Conservation (phyloP, 2,113 vertebrate species). For the Labeo rohita region DNA sequence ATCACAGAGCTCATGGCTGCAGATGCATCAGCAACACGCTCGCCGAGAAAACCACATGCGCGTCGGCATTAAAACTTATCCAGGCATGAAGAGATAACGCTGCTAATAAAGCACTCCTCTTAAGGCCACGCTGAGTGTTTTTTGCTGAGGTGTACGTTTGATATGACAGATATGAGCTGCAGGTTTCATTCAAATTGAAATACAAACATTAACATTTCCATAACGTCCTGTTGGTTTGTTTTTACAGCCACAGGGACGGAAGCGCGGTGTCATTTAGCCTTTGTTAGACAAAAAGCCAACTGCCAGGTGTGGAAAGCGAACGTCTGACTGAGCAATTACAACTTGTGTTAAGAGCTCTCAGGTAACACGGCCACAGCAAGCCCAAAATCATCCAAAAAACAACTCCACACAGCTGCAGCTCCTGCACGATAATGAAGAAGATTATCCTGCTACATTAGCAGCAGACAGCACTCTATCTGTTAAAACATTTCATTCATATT, state of each 20-base stretch:
- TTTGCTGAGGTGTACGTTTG: constrained; percentile 1
- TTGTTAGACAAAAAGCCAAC: constrained; percentile 12
- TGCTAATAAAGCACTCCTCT: neutral
- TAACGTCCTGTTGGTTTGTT: constrained; percentile 34
- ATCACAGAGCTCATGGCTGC: neutral
- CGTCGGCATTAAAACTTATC: constrained; percentile 40
- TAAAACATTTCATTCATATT: too few relatives aligned
- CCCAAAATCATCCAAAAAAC: constrained; percentile 19
- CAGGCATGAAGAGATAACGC: neutral
- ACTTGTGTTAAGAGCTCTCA: neutral
- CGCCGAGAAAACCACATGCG: constrained; percentile 12
- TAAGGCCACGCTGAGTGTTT: neutral
- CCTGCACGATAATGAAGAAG: constrained; percentile 57
- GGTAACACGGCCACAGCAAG: constrained; percentile 56
- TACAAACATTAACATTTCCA: constrained; percentile 39
- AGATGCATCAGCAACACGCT: constrained; percentile 20
- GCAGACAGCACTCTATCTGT: too few relatives aligned
- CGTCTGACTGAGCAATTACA: constrained; percentile 36
- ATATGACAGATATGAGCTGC: constrained; percentile 14
- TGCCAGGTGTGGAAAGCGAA: constrained; percentile 61
- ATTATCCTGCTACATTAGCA: constrained; percentile 58
- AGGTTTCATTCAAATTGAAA: constrained; percentile 44
- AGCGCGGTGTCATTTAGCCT: neutral
- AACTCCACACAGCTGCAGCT: constrained; percentile 58
- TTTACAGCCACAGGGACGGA: constrained; percentile 17